Evolutionary conservation across 2,888 invertebrate genomes (phyloP), one percentile per base, ranked within the genome.

Genomic region (Drosophila emarginata): DNA sequence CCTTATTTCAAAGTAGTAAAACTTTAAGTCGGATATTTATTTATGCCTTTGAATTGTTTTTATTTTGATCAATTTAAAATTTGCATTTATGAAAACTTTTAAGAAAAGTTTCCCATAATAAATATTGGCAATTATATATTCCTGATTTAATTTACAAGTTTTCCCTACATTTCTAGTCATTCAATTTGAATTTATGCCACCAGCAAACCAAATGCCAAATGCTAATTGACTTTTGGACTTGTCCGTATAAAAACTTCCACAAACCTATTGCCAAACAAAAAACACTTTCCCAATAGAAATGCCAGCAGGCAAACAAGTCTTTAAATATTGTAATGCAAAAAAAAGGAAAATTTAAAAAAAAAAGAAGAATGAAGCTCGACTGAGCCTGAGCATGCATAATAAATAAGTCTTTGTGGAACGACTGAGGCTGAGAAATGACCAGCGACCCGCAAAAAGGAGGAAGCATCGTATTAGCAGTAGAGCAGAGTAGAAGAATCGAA

Each of bases 391-490:
- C 71, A 69, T 72, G 67, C 68, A 80, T 77, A 82, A 82, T 78
- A 80, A 85, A 79, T 82, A 80, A 57, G 70, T 64, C 74, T 61
- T 76, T 74, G 72, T 65, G 61, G 37, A 50, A 66, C 61, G 52
- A 53, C 64, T 45, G 50, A 50, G 26, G 53, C 58, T 61, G 65
- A 69, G 72, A 72, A 77, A 74, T 77, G 74, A 61, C 51, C 39
- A 63, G 64, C 57, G 50, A 60, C 56, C 21, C 40, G 54, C 50
- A 54, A 45, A 45, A 45, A 57, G 74, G 61, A 85, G 85, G 80
- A 81, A 80, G 72, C 85, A 74, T 70, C 82, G 67, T 79, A 82
- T 85, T 81, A 82, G 63, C 64, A 60, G 40, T 75, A 54, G 56
- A n/a, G 72, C 50, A 51, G 21, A 63, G 72, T 52, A 21, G 18